These are phyloP conservation scores for Bombus fervidus DNA, from an alignment of 1,140 invertebrate species.

Conservation along the genomic window DNA sequence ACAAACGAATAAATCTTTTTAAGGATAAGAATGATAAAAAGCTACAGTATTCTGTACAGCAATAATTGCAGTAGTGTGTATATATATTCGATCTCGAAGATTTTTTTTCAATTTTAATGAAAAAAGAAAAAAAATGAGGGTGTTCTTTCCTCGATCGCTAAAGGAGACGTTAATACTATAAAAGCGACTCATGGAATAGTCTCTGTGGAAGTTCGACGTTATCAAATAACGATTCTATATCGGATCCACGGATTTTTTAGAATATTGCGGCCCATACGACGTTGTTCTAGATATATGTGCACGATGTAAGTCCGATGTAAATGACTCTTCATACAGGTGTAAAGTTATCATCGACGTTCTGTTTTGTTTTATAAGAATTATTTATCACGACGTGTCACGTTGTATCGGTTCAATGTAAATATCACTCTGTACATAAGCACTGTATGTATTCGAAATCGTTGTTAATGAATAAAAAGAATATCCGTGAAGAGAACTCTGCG, in stretches of 20 bases:
- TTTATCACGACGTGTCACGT: slow-evolving; percentile 73
- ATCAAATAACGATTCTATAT: neutral
- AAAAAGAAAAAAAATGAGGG: neutral
- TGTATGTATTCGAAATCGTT: slow-evolving; percentile 77
- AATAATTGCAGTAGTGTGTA: slow-evolving; percentile 67
- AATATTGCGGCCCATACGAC: slow-evolving; percentile 12
- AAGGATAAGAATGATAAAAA: neutral
- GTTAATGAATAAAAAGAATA: slow-evolving; percentile 80
- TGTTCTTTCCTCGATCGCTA: neutral
- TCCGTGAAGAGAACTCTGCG: slow-evolving; percentile 36
- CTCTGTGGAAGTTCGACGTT: neutral
- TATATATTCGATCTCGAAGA: slow-evolving; percentile 36
- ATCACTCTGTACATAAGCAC: slow-evolving; percentile 78
- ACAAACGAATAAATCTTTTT: slow-evolving; percentile 11
- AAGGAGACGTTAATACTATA: neutral
- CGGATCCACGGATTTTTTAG: slow-evolving; percentile 1
- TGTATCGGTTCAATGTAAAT: slow-evolving; percentile 76
- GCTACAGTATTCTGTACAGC: slow-evolving; percentile 74
- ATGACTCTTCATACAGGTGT: slow-evolving; percentile 38
- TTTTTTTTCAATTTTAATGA: neutral
- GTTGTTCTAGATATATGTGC: slow-evolving; percentile 48
- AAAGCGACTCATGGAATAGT: neutral
- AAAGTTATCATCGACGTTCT: slow-evolving; percentile 56
- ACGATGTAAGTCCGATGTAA: slow-evolving; percentile 56
- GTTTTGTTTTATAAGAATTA: slow-evolving; percentile 73